Evolutionary conservation across 2,888 invertebrate genomes (phyloP).

Genomic region (Euclidia mi): DNA sequence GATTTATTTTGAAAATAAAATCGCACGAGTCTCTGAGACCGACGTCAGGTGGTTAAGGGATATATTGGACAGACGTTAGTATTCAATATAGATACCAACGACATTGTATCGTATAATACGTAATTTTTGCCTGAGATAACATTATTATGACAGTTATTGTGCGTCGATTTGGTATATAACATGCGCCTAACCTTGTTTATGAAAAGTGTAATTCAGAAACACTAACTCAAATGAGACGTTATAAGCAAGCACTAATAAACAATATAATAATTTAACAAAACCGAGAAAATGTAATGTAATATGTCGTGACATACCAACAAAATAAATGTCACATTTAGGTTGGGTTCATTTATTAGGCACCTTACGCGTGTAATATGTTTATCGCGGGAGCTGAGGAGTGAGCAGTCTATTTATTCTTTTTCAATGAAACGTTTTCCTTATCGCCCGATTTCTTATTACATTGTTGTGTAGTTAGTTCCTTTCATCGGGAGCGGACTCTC

Average conservation of each 20-base stretch:
- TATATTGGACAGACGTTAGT: too few species aligned
- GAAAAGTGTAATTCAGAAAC: background rate
- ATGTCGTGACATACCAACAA: constrained; percentile 22
- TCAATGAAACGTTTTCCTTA: constrained; percentile 86
- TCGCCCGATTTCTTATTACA: constrained; percentile 83
- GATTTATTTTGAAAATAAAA: too few species aligned
- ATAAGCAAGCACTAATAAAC: constrained; percentile 17
- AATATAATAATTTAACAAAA: constrained; percentile 26
- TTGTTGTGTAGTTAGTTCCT: constrained; percentile 78
- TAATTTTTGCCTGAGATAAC: too few species aligned
- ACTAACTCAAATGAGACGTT: constrained; percentile 20
- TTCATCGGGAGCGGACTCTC: constrained; percentile 64
- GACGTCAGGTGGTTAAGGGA: too few species aligned
- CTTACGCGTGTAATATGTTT: constrained; percentile 62
- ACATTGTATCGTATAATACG: too few species aligned
- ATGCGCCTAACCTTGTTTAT: background rate
- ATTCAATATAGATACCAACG: too few species aligned
- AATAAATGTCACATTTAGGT: constrained; percentile 37
- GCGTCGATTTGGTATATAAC: too few species aligned
- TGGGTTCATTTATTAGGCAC: constrained; percentile 55
- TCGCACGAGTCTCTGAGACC: too few species aligned
- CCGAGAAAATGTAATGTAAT: constrained; percentile 30
- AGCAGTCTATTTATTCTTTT: constrained; percentile 80
- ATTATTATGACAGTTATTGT: too few species aligned
- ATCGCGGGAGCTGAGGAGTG: constrained; percentile 70